Conservation (phyloP, 2,888 invertebrate genomes). For the Cerceris ruficornis region DNA sequence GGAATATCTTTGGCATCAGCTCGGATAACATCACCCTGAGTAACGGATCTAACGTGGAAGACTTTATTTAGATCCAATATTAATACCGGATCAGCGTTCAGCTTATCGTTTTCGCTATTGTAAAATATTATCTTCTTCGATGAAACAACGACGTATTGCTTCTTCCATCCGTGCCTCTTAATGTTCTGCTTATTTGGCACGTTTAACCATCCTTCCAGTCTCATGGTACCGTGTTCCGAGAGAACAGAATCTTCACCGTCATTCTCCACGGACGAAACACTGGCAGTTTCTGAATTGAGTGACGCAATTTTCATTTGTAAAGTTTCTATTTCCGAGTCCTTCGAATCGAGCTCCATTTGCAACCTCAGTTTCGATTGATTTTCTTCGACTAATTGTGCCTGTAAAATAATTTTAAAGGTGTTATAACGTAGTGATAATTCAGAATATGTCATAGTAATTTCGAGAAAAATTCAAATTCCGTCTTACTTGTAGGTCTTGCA, state of each 20-base stretch:
- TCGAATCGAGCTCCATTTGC: conserved; percentile 98
- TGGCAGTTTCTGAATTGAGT: conserved; percentile 93
- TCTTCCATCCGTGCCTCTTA: conserved; percentile 97
- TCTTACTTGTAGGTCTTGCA: conserved; percentile 87
- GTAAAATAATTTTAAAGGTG: conserved; percentile 76
- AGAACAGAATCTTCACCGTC: conserved; percentile 88
- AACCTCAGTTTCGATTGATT: conserved; percentile 89
- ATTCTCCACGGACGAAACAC: conserved; percentile 94
- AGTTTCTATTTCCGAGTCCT: conserved; percentile 97
- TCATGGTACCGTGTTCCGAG: conserved; percentile 86
- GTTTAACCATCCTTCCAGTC: conserved; percentile 97
- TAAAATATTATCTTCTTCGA: conserved; percentile 99
- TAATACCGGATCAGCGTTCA: conserved; percentile 96
- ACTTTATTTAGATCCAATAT: conserved; percentile 99
- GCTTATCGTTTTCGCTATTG: conserved; percentile 96
- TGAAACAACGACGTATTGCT: conserved; percentile 98
- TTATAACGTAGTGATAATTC: not conserved
- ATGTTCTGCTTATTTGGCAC: conserved; percentile 98
- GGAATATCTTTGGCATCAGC: conserved; percentile 99
- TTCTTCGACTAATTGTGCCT: conserved; percentile 93
- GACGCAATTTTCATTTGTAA: conserved; percentile 92
- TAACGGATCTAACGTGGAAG: conserved; percentile 98
- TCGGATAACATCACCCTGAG: conserved; percentile 99
- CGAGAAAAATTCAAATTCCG: not conserved
- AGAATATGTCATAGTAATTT: not conserved